phyloP scores from a whole-genome alignment of 2,797 vertebrate genomes.

The Aphelocoma californica region DNA sequence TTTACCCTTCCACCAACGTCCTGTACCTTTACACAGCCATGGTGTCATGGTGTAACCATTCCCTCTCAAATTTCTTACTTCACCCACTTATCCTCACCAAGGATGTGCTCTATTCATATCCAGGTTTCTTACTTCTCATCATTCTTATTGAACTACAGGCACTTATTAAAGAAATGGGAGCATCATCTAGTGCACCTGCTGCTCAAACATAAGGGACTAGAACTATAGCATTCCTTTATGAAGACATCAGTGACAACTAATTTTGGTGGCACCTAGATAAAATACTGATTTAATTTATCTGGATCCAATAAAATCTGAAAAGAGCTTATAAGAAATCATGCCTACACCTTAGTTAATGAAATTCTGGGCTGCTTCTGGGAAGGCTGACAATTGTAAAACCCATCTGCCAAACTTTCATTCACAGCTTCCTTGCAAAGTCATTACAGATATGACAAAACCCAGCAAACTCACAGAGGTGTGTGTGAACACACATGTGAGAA shows the following conservation, averaged over 20 bases:
- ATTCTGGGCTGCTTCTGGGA: constrained; percentile 17
- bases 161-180: not conserved
- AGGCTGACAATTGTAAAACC: constrained; percentile 32
- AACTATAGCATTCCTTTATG: not conserved
- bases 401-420: constrained; percentile 33
- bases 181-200: not conserved
- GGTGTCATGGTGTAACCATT: not conserved
- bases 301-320: not conserved
- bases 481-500: not conserved
- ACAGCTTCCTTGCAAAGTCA: not conserved
- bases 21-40: not conserved
- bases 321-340: not conserved
- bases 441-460: not conserved
- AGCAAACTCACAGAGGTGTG: not conserved
- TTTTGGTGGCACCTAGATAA: not conserved
- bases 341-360: constrained; percentile 1
- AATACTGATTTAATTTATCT: not conserved
- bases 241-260: not conserved
- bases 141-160: not conserved
- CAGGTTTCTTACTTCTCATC: not conserved
- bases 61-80: not conserved
- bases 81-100: not conserved
- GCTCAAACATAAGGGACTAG: not conserved
- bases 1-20: not conserved
- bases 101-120: not conserved